Percentiles rank a stretch among this genome's conserved stretches.
These are phyloP conservation scores for Cassiopea andromeda DNA, from an alignment of 30 jellyfish, hydroid and myxozoan genomes.

Conservation along the genomic window DNA sequence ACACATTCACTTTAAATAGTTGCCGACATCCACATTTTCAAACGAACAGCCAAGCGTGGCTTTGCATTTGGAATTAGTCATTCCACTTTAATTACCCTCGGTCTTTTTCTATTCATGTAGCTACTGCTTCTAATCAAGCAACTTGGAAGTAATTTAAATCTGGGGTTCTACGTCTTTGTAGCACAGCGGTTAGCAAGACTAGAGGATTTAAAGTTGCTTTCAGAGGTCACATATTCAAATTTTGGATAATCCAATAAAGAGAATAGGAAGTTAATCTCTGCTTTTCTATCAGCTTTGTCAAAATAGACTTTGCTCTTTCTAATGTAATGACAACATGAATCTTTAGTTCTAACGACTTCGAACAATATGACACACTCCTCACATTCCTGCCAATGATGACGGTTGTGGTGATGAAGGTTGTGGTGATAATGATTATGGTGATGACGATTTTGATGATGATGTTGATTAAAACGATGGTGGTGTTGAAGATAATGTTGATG, in stretches of 20 bases:
- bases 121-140: neutral
- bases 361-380: neutral
- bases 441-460: neutral
- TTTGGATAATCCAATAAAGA: no score
- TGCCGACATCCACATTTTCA: constrained; percentile 30
- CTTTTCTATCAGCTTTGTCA: no score
- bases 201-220: no score
- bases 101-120: neutral
- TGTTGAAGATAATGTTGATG: neutral
- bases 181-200: no score
- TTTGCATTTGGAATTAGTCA: neutral
- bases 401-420: neutral
- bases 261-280: no score
- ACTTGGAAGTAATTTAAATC: neutral
- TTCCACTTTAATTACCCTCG: neutral
- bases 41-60: neutral
- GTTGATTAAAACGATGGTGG: neutral
- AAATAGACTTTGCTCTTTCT: no score
- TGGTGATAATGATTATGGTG: neutral
- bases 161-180: no score
- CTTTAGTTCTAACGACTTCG: neutral
- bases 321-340: no score
- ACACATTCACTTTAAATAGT: constrained; percentile 39
- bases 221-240: no score
- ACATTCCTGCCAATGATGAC: neutral